A percentile compares a stretch with the other conserved stretches of the same genome.
phyloP scores from a whole-genome alignment of 2,113 vertebrate genomes.

The Sturnira hondurensis region DNA sequence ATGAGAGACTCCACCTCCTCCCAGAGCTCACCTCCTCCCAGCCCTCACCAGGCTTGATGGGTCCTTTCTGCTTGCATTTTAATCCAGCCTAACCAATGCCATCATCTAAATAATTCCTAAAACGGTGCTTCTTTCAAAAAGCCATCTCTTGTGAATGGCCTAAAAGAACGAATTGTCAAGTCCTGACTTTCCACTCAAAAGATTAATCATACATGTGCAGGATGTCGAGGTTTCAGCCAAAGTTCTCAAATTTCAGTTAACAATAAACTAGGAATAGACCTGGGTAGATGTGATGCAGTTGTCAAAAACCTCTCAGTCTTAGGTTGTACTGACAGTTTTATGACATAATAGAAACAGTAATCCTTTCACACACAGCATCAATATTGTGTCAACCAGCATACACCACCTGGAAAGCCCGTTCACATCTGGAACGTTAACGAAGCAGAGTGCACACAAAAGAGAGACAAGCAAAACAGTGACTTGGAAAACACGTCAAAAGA shows the following conservation, averaged over 20 bases:
- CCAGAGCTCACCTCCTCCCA: background rate
- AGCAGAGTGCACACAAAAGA: background rate
- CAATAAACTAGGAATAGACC: background rate
- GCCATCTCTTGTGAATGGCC: background rate
- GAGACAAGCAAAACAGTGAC: background rate
- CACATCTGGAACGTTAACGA: background rate
- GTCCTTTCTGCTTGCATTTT: background rate
- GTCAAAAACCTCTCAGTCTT: background rate
- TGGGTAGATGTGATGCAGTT: background rate
- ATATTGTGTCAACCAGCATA: background rate
- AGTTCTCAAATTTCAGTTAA: background rate
- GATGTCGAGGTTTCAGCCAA: background rate
- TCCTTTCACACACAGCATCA: background rate
- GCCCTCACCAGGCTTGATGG: background rate
- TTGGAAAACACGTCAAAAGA: background rate
- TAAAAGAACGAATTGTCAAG: background rate
- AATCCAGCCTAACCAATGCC: background rate
- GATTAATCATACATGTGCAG: background rate
- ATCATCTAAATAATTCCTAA: background rate
- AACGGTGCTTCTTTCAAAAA: background rate
- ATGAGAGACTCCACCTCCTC: background rate
- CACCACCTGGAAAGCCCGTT: background rate
- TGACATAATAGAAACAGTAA: background rate
- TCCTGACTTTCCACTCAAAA: background rate
- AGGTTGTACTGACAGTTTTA: background rate